phyloP scores from a whole-genome alignment of 2,113 vertebrate species.

The Perca schrenkii region DNA sequence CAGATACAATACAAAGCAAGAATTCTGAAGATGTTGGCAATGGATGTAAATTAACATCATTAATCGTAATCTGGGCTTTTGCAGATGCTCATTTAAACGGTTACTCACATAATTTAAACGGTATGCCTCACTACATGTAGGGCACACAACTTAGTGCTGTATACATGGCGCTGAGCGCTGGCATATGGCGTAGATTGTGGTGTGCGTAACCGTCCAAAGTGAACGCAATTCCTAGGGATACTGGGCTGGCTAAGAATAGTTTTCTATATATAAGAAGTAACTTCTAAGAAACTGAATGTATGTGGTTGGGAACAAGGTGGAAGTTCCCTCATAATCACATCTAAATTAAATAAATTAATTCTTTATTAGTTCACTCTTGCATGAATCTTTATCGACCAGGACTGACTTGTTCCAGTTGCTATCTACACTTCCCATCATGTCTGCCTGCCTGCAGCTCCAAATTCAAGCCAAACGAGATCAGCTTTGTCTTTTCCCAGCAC shows the following conservation, averaged over 20 bases:
- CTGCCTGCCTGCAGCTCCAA: slow-evolving; percentile 47
- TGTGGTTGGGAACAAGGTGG: not conserved
- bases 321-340: slow-evolving; percentile 2
- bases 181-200: not conserved
- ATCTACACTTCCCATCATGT: slow-evolving; percentile 56
- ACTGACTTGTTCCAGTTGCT: slow-evolving; percentile 37
- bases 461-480: slow-evolving; percentile 48
- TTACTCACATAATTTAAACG: not conserved
- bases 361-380: slow-evolving; percentile 16
- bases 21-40: not conserved
- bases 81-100: not conserved
- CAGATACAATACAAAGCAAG: not conserved
- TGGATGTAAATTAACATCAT: not conserved
- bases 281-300: not conserved
- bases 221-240: not conserved
- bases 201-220: not conserved
- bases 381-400: slow-evolving; percentile 29
- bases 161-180: not conserved
- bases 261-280: not conserved
- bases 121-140: not conserved
- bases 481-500: slow-evolving; percentile 53
- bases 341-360: not conserved
- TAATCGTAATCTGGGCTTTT: not conserved
- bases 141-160: not conserved
- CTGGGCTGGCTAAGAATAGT: not conserved